A percentile compares a stretch with the other conserved stretches of the same genome.
These are phyloP conservation scores for Spatulosminthurus flaviceps DNA, from an alignment of 2,888 invertebrate genomes.

Conservation along the genomic window DNA sequence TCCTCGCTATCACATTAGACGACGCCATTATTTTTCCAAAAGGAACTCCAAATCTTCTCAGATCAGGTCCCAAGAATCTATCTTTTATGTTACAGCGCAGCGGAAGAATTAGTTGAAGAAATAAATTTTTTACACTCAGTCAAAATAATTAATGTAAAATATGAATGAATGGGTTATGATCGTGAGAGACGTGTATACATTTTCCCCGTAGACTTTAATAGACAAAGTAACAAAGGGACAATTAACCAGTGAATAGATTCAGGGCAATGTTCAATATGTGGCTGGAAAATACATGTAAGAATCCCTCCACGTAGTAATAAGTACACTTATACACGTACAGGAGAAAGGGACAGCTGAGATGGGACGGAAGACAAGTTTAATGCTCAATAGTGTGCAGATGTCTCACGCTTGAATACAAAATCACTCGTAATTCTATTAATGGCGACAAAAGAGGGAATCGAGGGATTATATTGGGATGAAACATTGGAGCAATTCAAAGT, in stretches of 20 bases:
- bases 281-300: no score
- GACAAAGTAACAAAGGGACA: neutral
- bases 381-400: conserved; percentile 42
- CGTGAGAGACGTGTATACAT: neutral
- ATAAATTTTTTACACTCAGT: no score
- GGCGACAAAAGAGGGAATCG: conserved; percentile 52
- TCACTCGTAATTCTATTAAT: conserved; percentile 46
- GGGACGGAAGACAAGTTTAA: conserved; percentile 35
- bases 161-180: neutral
- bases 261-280: neutral
- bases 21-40: no score
- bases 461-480: conserved; percentile 50
- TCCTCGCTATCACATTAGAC: no score
- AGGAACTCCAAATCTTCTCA: no score
- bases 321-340: neutral
- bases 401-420: conserved; percentile 40
- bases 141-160: neutral
- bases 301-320: no score
- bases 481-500: conserved; percentile 47
- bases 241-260: neutral
- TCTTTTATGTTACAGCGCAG: no score
- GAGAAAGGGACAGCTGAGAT: conserved; percentile 18
- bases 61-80: no score
- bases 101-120: no score
- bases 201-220: neutral